phyloP scores from a whole-genome alignment of 2,113 vertebrate genomes.

The Nettapus auritus region DNA sequence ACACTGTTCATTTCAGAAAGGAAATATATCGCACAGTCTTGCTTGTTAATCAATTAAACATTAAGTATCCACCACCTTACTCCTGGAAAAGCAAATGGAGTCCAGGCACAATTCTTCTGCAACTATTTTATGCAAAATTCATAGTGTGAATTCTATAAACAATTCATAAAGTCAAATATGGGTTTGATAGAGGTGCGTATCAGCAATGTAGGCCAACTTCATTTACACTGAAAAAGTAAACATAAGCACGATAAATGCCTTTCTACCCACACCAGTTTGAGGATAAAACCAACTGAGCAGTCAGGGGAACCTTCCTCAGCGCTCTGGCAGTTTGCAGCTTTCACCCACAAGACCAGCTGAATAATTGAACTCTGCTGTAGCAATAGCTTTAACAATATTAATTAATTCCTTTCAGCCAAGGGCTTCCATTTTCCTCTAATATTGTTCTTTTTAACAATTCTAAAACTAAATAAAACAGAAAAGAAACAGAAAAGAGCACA shows the following conservation, averaged over 20 bases:
- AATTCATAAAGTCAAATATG: conserved; percentile 80
- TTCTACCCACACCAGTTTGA: not conserved
- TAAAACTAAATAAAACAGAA: conserved; percentile 39
- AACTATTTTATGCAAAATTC: conserved; percentile 77
- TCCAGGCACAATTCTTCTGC: conserved; percentile 25
- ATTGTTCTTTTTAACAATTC: conserved; percentile 45
- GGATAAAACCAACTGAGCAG: not conserved
- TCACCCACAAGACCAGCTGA: not conserved
- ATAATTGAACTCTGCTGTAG: not conserved
- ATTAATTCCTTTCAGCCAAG: conserved; percentile 46
- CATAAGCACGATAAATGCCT: conserved; percentile 37
- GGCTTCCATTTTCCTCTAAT: conserved; percentile 50
- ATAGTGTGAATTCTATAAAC: conserved; percentile 76
- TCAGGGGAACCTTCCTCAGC: not conserved
- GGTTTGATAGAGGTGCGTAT: conserved; percentile 32
- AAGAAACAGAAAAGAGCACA: conserved; percentile 2
- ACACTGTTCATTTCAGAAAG: conserved; percentile 35
- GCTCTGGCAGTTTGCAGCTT: not conserved
- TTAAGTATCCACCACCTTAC: conserved; percentile 35
- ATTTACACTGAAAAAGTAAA: conserved; percentile 62
- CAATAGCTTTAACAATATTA: conserved; percentile 31
- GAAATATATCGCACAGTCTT: not conserved
- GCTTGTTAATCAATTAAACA: conserved; percentile 66
- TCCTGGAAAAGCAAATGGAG: conserved; percentile 45
- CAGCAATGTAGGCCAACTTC: conserved; percentile 41